Conservation (phyloP, 2,797 vertebrate species). For the Sebastes elongatus region DNA sequence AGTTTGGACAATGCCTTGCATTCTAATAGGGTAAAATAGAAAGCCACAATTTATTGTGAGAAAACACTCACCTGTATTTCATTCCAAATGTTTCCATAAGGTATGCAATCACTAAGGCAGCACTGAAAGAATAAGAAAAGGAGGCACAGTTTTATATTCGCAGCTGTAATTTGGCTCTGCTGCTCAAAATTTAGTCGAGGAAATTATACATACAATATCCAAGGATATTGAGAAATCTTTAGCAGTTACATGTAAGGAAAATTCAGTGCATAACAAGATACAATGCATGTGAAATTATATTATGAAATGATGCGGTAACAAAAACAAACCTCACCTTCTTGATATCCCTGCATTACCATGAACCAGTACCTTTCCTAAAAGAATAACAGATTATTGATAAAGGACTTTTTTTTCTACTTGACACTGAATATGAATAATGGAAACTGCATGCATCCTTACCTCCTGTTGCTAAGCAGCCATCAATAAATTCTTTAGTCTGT, state of each 20-base stretch:
- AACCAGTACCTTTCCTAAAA: slow-evolving; percentile 94
- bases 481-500: slow-evolving; percentile 99
- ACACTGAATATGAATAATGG: background rate
- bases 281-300: background rate
- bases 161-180: background rate
- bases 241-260: background rate
- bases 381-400: background rate
- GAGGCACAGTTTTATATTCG: background rate
- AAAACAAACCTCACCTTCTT: slow-evolving; percentile 85
- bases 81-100: slow-evolving; percentile 99
- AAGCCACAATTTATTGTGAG: background rate
- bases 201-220: background rate
- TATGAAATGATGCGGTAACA: background rate
- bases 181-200: background rate
- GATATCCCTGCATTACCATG: slow-evolving; percentile 99
- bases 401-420: background rate
- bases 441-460: slow-evolving; percentile 78
- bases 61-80: slow-evolving; percentile 92
- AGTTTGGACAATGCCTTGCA: background rate
- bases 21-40: background rate
- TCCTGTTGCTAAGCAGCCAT: slow-evolving; percentile 95
- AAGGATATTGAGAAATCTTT: background rate
- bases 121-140: slow-evolving; percentile 60
- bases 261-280: background rate
- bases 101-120: slow-evolving; percentile 93